These are phyloP conservation scores for Protaetia brevitarsis DNA, from an alignment of 1,140 invertebrate genomes.

Conservation along the genomic window DNA sequence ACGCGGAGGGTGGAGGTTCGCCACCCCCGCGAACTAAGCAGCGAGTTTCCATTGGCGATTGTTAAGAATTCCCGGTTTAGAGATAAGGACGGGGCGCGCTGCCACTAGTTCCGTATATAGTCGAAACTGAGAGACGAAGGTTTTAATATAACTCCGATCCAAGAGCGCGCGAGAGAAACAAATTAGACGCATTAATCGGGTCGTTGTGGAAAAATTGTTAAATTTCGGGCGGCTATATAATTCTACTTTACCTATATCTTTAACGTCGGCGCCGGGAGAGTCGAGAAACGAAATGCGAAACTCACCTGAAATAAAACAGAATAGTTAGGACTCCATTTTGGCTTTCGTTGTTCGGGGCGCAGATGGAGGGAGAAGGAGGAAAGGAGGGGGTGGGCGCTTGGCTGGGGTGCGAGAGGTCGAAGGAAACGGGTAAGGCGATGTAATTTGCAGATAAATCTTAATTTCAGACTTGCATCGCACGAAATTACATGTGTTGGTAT, in stretches of 20 bases:
- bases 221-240: conserved; percentile 45
- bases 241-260: conserved; percentile 48
- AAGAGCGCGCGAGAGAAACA: conserved; percentile 24
- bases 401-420: not conserved
- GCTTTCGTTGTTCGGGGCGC: conserved; percentile 23
- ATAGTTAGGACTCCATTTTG: conserved; percentile 30
- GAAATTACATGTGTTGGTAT: conserved; percentile 7
- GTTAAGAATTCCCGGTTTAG: conserved; percentile 36
- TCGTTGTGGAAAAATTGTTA: conserved; percentile 47
- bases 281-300: conserved; percentile 22
- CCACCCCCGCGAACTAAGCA: not conserved
- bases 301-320: conserved; percentile 37
- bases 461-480: not conserved
- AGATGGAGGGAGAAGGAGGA: too few species aligned
- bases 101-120: too few species aligned
- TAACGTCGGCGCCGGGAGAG: conserved; percentile 27
- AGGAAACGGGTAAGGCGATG: not conserved
- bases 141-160: not conserved
- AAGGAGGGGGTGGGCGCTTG: not conserved
- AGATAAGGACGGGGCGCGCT: not conserved
- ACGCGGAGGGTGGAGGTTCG: not conserved
- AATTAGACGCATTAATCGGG: conserved; percentile 46
- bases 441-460: conserved; percentile 6
- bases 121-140: too few species aligned
- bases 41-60: conserved; percentile 29